phyloP scores from a whole-genome alignment of 1,140 invertebrate genomes.

The Philaenus spumarius region DNA sequence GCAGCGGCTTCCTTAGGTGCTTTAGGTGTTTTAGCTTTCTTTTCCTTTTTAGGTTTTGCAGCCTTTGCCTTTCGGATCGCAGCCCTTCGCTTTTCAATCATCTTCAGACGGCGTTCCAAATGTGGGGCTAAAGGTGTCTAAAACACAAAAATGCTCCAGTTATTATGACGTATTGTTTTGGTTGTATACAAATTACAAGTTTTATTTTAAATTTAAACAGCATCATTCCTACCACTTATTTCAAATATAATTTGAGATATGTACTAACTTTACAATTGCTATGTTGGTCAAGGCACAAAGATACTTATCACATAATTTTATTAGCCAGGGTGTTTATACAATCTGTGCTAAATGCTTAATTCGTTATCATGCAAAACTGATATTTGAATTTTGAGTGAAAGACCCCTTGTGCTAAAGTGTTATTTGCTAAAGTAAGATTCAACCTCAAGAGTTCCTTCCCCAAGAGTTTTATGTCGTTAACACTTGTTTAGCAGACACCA shows the following conservation, averaged over 20 bases:
- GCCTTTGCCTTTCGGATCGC: conserved; percentile 45
- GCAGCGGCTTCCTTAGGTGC: not conserved
- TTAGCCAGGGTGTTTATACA: not conserved
- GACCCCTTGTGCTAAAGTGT: too few species aligned
- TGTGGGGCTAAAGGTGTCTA: conserved; percentile 45
- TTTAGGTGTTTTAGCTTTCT: conserved; percentile 33
- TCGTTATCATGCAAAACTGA: too few species aligned
- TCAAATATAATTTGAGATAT: not conserved
- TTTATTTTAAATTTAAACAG: not conserved
- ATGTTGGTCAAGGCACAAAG: not conserved
- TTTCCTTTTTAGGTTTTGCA: conserved; percentile 46
- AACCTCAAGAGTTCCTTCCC: conserved; percentile 30
- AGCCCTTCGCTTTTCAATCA: conserved; percentile 45
- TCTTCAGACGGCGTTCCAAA: conserved; percentile 45
- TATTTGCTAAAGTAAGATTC: too few species aligned
- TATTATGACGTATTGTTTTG: not conserved
- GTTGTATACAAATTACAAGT: not conserved
- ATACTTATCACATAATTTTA: not conserved
- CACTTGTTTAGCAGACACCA: too few species aligned
- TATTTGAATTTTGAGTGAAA: too few species aligned
- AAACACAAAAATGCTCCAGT: conserved; percentile 8
- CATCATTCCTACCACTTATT: not conserved
- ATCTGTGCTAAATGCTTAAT: too few species aligned
- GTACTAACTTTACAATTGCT: not conserved
- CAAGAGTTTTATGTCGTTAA: too few species aligned